Base-by-base conservation (phyloP, 2,113 vertebrate genomes). In the Notiomystis cincta region DNA sequence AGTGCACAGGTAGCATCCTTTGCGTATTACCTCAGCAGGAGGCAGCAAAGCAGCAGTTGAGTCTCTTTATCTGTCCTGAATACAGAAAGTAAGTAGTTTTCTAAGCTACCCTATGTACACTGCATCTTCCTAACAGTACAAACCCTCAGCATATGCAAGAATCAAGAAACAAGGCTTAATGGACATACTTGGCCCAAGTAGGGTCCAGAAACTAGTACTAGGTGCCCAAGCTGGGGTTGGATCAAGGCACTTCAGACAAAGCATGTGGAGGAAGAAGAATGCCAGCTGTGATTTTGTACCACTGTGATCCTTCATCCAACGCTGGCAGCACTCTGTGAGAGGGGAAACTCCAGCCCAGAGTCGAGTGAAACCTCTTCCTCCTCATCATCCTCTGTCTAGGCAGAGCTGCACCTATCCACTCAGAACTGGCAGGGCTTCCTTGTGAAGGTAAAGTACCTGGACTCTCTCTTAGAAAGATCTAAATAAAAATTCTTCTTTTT, bases 271-370 rank as follows among this genome's bases (percentile, higher is more conserved):
- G 47, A 80, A n/a, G 42, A 50, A 56, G 33, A 80, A 61, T 0
- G 2, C 57, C 44, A 88, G 71, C 75, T 88, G 57, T 35, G 79
- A 65, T 61, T 92, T 35, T 13, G 35, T 35, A 81, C 64, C 82
- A 73, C 66, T 0, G 0, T 13, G n/a, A 86, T 37, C 33, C 54
- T 73, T 57, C 79, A 70, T 27, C 54, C 79, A 70, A 33, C 0
- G 0, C 38, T 16, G 35, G 50, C 58, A 82, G 54, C 47, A 28
- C 18, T 27, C 61, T 22, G 42, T 0, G 0, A 45, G 18, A 48
- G 1, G 10, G 58, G 53, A 62, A 73, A 28, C 35, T 25, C 48
- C 0, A 1, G 20, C 62, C 62, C 38, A 33, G 45, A 48, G 31
- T 7, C 56, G 19, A 87, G 27, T 0, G 0, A 80, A 90, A 62